Base-by-base conservation (phyloP, 2,888 invertebrate species). In the Pammene aurita region DNA sequence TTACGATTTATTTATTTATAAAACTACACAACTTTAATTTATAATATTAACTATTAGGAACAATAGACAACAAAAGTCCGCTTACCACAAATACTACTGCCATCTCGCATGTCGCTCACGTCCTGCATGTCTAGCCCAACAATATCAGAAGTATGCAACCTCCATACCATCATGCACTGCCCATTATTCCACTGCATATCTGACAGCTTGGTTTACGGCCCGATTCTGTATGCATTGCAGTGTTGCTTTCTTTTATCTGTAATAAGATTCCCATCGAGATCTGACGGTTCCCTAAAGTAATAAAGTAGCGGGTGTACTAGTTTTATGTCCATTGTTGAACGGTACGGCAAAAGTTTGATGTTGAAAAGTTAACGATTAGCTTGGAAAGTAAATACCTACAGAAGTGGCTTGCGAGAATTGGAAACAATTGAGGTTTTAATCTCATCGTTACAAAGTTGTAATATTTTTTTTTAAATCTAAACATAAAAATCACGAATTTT, bases 181-280 rank as follows among this genome's bases (percentile, higher is more conserved):
- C 78, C 74, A 79, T 82, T 76, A 80, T 77, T 77, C 76, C 75
- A 80, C 80, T 79, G 75, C 82, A 80, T 81, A 81, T 82, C 78
- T 76, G 81, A 80, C 83, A 83, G 78, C 68, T 76, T 76, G 75
- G 79, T 85, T 82, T 84, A 85, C 77, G 80, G 79, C 74, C 11
- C 48, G 11, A 82, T 84, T 85, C 76, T 61, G 81, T 88, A 90
- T 90, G 90, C 89, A 88, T 85, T 86, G 86, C 84, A 80, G 80
- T 84, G 79, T 79, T 78, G 82, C 77, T 88, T 88, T 86, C 88
- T 90, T 91, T 89, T 90, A 91, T 91, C 91, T 90, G 81, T 88
- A 91, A 90, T 89, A 89, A 91, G 90, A 91, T 91, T 89, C 87
- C 87, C 84, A 87, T 88, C 87, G 84, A 81, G 79, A 83, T 78